These are phyloP conservation scores for Mamestra configurata DNA, from an alignment of 1,140 invertebrate genomes.

Conservation along the genomic window DNA sequence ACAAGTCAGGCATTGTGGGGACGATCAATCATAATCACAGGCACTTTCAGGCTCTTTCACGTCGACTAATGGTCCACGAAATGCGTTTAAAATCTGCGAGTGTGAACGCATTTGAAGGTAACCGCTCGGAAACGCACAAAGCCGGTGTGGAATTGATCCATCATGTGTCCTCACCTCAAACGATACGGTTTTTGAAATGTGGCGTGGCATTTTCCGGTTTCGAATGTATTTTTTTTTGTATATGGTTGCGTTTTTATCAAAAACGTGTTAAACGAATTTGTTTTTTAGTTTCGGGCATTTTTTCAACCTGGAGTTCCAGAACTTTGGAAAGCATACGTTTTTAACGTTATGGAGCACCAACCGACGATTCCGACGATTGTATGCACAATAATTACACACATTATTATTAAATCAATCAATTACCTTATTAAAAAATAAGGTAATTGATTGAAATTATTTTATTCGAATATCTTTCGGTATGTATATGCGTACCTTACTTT, in stretches of 20 bases:
- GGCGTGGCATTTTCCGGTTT: slow-evolving; percentile 13
- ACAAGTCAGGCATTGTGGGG: slow-evolving; percentile 80
- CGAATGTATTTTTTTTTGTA: neutral
- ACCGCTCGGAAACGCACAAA: slow-evolving; percentile 85
- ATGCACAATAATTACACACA: no score
- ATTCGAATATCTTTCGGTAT: no score
- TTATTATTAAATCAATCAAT: no score
- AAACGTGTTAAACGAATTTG: neutral
- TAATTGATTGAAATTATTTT: no score
- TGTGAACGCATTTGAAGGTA: slow-evolving; percentile 80
- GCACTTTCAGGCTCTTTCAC: slow-evolving; percentile 86
- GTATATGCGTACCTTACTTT: neutral
- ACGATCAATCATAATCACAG: slow-evolving; percentile 85
- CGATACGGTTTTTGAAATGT: slow-evolving; percentile 46
- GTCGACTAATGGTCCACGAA: slow-evolving; percentile 85
- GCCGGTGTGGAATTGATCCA: slow-evolving; percentile 74
- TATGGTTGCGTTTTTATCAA: neutral
- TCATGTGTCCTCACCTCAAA: slow-evolving; percentile 73
- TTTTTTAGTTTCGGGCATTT: no score
- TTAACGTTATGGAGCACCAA: no score
- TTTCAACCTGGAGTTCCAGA: no score
- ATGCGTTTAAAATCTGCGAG: slow-evolving; percentile 85
- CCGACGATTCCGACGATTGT: no score
- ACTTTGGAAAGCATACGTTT: no score
- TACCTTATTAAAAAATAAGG: no score